Conservation (phyloP, 2,113 vertebrate species). For the Tauraco erythrolophus region DNA sequence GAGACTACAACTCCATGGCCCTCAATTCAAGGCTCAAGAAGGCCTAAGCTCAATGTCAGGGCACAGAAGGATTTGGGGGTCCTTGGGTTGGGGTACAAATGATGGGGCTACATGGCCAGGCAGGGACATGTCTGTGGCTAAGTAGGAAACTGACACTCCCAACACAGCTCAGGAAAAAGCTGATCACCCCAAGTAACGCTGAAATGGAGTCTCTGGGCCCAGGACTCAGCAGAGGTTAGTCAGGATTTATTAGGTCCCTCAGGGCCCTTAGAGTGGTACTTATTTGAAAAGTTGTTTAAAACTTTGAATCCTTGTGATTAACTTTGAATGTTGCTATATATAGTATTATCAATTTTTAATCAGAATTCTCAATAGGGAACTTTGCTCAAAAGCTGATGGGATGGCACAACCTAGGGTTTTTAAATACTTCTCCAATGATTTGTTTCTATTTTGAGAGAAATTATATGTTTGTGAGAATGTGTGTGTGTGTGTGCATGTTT, state of each 20-base stretch:
- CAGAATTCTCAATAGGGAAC: not conserved
- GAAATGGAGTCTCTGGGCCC: not conserved
- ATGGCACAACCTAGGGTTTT: not conserved
- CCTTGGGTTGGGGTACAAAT: not conserved
- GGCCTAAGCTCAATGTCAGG: not conserved
- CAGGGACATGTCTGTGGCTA: not conserved
- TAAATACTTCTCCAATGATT: not conserved
- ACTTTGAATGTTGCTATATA: not conserved
- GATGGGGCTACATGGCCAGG: not conserved
- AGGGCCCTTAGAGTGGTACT: not conserved
- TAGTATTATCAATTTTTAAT: not conserved
- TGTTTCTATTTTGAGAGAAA: not conserved
- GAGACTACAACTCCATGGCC: not conserved
- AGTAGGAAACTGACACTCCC: not conserved
- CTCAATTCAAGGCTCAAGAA: not conserved
- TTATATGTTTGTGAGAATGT: not conserved
- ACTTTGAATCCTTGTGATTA: not conserved
- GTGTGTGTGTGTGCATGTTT: not conserved
- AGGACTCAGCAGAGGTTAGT: not conserved
- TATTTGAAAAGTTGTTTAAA: not conserved
- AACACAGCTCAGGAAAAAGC: rapidly evolving
- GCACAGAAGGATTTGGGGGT: not conserved
- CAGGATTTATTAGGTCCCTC: not conserved
- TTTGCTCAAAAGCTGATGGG: not conserved
- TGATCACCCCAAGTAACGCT: not conserved